Evolutionary conservation across 1,140 invertebrate species (phyloP).

Genomic region (Venturia canescens): DNA sequence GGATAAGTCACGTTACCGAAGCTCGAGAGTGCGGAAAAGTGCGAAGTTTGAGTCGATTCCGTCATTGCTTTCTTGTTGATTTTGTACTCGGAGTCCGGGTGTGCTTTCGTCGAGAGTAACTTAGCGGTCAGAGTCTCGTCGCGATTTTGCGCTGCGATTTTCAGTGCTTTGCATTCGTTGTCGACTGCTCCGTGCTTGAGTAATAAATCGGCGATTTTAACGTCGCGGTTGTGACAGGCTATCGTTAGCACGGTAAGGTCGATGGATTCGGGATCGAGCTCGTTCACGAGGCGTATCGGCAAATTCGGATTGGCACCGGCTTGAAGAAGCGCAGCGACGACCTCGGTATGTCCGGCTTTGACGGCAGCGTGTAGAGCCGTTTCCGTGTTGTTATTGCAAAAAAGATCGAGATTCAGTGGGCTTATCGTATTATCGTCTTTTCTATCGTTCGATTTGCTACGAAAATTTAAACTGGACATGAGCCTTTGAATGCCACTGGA

Average conservation of each 20-base stretch:
- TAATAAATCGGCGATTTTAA: slow-evolving; percentile 85
- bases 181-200: slow-evolving; percentile 92
- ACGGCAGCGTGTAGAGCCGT: slow-evolving; percentile 89
- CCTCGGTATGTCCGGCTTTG: slow-evolving; percentile 85
- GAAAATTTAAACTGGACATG: slow-evolving; percentile 87
- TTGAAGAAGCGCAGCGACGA: slow-evolving; percentile 85
- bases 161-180: slow-evolving; percentile 89
- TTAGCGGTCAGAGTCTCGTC: slow-evolving; percentile 87
- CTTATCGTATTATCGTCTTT: slow-evolving; percentile 80
- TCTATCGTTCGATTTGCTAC: slow-evolving; percentile 73
- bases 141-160: slow-evolving; percentile 82
- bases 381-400: slow-evolving; percentile 86
- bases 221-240: slow-evolving; percentile 75
- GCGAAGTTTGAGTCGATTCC: slow-evolving; percentile 79
- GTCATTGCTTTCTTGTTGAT: slow-evolving; percentile 92
- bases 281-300: slow-evolving; percentile 75
- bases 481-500: slow-evolving; percentile 92
- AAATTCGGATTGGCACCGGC: slow-evolving; percentile 86
- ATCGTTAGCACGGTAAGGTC: slow-evolving; percentile 73
- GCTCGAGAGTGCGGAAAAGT: slow-evolving; percentile 78
- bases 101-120: slow-evolving; percentile 87
- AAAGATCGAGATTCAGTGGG: slow-evolving; percentile 85
- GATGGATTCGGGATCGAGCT: slow-evolving; percentile 69
- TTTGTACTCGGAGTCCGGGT: slow-evolving; percentile 90
- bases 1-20: slow-evolving; percentile 86